Conservation (phyloP, 2,797 vertebrate species). For the Oryzias dopingdopingensis region DNA sequence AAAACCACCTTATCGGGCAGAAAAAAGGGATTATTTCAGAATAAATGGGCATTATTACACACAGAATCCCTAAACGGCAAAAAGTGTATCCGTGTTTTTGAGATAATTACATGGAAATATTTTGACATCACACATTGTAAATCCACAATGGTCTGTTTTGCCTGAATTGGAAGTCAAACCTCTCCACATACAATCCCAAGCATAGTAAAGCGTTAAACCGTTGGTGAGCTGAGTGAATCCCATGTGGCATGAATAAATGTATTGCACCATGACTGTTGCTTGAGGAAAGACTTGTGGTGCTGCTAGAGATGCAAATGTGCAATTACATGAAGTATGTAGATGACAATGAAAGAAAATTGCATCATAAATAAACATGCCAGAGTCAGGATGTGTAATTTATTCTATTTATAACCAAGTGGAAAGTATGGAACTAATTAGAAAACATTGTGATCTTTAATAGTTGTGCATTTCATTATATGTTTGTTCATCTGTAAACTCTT, state of each 20-base stretch:
- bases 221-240: slow-evolving; percentile 43
- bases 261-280: slow-evolving; percentile 56
- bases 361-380: slow-evolving; percentile 72
- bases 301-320: slow-evolving; percentile 61
- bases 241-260: slow-evolving; percentile 50
- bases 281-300: slow-evolving; percentile 45
- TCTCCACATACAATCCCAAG: slow-evolving; percentile 35
- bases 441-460: slow-evolving; percentile 53
- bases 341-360: slow-evolving; percentile 57
- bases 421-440: slow-evolving; percentile 66
- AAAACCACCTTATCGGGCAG: not conserved
- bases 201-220: slow-evolving; percentile 37
- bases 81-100: too few relatives aligned
- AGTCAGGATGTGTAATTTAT: slow-evolving; percentile 68
- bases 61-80: not conserved
- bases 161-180: slow-evolving; percentile 37
- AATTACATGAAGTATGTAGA: slow-evolving; percentile 68
- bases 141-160: slow-evolving; percentile 22
- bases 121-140: not conserved
- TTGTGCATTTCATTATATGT: slow-evolving; percentile 58
- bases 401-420: slow-evolving; percentile 66
- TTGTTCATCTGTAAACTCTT: slow-evolving; percentile 49
- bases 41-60: slow-evolving; percentile 5
- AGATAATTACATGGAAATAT: not conserved
- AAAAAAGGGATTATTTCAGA: slow-evolving; percentile 2